These are phyloP conservation scores for Physocephala rufipes DNA, from an alignment of 2,888 invertebrate species.

Conservation along the genomic window DNA sequence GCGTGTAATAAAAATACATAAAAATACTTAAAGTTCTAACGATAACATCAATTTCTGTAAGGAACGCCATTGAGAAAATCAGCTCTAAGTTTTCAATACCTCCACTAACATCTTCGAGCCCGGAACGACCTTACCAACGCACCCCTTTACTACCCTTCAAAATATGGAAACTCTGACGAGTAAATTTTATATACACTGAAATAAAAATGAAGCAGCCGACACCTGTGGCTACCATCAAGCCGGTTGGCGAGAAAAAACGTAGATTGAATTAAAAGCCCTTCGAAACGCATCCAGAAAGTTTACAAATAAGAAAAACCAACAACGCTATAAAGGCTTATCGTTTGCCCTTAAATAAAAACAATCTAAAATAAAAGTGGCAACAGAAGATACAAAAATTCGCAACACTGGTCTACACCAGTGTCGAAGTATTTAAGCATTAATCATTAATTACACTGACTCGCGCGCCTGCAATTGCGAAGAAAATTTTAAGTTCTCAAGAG, in stretches of 20 bases:
- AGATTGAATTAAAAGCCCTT: conserved; percentile 17
- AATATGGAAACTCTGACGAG: conserved; percentile 8
- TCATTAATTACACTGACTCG: conserved; percentile 27
- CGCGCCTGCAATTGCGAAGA: conserved; percentile 13
- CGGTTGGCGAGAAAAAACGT: conserved; percentile 7
- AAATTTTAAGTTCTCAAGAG: conserved; percentile 24
- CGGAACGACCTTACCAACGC: background rate
- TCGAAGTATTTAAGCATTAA: conserved; percentile 19
- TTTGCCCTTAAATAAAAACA: conserved; percentile 14
- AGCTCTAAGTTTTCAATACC: background rate
- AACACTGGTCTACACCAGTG: background rate
- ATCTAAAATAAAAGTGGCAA: background rate
- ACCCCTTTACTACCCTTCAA: conserved; percentile 10
- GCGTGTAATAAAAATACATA: conserved; percentile 58
- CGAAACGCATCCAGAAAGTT: background rate
- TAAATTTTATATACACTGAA: conserved; percentile 48
- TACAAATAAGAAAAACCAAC: background rate
- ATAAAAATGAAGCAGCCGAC: conserved; percentile 59
- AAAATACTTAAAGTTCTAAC: conserved; percentile 55
- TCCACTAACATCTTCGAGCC: background rate
- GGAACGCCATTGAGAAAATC: conserved; percentile 22
- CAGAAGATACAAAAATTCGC: too few relatives aligned
- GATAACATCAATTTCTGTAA: conserved; percentile 43
- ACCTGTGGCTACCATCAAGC: conserved; percentile 63
- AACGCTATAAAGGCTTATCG: conserved; percentile 28